Evolutionary conservation across 2,888 invertebrate species (phyloP).

Genomic region (Agonum fuliginosum): DNA sequence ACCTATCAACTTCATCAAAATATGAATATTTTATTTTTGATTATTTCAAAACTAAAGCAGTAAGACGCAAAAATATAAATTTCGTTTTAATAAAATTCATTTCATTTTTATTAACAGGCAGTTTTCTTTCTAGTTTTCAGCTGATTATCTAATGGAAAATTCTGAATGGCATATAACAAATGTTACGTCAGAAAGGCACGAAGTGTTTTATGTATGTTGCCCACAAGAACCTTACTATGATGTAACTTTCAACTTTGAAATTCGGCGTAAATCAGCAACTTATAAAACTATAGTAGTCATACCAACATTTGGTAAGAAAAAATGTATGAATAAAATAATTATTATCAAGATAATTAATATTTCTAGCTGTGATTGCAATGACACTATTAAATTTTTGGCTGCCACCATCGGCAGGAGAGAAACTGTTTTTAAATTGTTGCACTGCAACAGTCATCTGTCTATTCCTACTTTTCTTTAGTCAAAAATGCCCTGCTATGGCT

Average conservation of each 20-base stretch:
- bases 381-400: slow-evolving; percentile 79
- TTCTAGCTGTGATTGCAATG: slow-evolving; percentile 77
- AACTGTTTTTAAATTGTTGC: slow-evolving; percentile 77
- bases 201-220: slow-evolving; percentile 75
- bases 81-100: too few species aligned
- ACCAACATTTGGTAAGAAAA: slow-evolving; percentile 77
- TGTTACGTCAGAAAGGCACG: slow-evolving; percentile 70
- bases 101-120: too few species aligned
- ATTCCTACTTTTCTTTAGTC: slow-evolving; percentile 79
- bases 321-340: too few species aligned
- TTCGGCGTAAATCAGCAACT: slow-evolving; percentile 76
- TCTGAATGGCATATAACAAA: slow-evolving; percentile 75
- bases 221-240: slow-evolving; percentile 75
- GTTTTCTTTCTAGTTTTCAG: too few species aligned
- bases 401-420: slow-evolving; percentile 80
- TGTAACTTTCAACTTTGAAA: slow-evolving; percentile 73
- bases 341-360: too few species aligned
- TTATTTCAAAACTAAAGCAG: too few species aligned
- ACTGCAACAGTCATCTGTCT: slow-evolving; percentile 78
- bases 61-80: too few species aligned
- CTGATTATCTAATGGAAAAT: slow-evolving; percentile 45
- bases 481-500: slow-evolving; percentile 76
- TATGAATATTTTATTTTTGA: too few species aligned
- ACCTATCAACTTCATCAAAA: too few species aligned
- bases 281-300: slow-evolving; percentile 78